Base-by-base conservation (phyloP, 2,113 vertebrate genomes). In the Ictalurus punctatus region DNA sequence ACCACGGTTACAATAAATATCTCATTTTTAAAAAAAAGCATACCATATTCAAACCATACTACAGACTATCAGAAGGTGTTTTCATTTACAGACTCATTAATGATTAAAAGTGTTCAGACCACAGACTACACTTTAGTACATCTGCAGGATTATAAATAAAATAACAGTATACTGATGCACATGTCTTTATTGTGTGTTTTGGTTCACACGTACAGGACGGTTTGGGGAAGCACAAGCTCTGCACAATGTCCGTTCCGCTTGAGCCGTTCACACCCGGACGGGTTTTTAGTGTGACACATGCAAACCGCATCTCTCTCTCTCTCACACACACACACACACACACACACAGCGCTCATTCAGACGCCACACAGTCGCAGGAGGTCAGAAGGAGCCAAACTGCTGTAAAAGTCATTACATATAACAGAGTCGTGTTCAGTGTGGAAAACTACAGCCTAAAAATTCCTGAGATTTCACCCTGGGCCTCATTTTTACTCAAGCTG, bases 301-400 rank as follows among this genome's bases (percentile, higher is more conserved):
- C 40, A n/a, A 14, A 48, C 23, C 13, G 14, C 44, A 5, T 94
- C 79, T 89, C 93, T 48, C 44, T 48, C 44, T 48, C 6, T 48
- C 44, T 7, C 73, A 44, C 73, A 76, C 73, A 73, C 71, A 73
- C 71, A 17, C 79, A 90, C 92, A 40, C 34, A 40, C 73, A 76
- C 73, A 65, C 86, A 48, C 63, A 82, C 52, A 19, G 95, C 87
- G 92, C 94, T 94, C 92, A 93, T 90, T 91, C 92, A 85, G 95
- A 96, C 93, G 93, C 94, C 95, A 91, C 85, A 88, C 58, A 94
- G 95, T 91, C 94, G 92, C 63, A 16, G 83, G 90, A 84, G 94
- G 94, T 94, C 93, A 94, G 1, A 69, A 69, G 92, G 90, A 88
- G 90, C 92, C 87, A 52, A 56, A 17, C 90, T 52, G 92, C 92